A percentile compares a stretch with the other conserved stretches of the same genome.
These are phyloP conservation scores for Pediacus dermestoides DNA, from an alignment of 2,888 invertebrate species.

Conservation along the genomic window DNA sequence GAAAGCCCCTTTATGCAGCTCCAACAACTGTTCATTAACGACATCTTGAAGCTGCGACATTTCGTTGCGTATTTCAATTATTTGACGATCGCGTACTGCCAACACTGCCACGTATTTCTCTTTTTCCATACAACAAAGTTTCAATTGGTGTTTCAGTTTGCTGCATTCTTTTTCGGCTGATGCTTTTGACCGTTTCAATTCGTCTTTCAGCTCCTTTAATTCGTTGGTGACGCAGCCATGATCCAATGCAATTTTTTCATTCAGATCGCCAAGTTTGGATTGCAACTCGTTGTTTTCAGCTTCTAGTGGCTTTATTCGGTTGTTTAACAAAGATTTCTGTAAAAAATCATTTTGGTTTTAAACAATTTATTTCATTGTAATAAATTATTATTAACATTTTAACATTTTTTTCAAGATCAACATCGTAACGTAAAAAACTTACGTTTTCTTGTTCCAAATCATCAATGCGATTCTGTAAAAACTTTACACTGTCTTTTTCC, in stretches of 20 bases:
- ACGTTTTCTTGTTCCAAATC: slow-evolving; percentile 40
- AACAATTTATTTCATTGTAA: slow-evolving; percentile 25
- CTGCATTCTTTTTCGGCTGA: slow-evolving; percentile 36
- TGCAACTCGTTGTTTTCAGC: slow-evolving; percentile 18
- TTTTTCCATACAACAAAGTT: slow-evolving; percentile 42
- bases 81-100: slow-evolving; percentile 44
- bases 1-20: slow-evolving; percentile 27
- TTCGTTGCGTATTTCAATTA: slow-evolving; percentile 45
- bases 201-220: slow-evolving; percentile 35
- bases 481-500: slow-evolving; percentile 36
- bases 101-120: slow-evolving; percentile 47
- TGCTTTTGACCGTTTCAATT: slow-evolving; percentile 39
- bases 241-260: slow-evolving; percentile 30
- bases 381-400: slow-evolving; percentile 12
- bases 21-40: slow-evolving; percentile 44
- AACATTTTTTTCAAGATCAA: slow-evolving; percentile 4
- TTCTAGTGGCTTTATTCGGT: too few relatives aligned
- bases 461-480: slow-evolving; percentile 37
- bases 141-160: slow-evolving; percentile 41
- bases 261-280: slow-evolving; percentile 27
- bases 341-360: slow-evolving; percentile 11
- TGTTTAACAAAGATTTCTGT: slow-evolving; percentile 19
- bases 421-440: slow-evolving; percentile 14
- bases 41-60: slow-evolving; percentile 46
- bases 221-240: slow-evolving; percentile 29